These are phyloP conservation scores for Leptodactylus fuscus DNA, from an alignment of 2,113 vertebrate species.

Conservation along the genomic window DNA sequence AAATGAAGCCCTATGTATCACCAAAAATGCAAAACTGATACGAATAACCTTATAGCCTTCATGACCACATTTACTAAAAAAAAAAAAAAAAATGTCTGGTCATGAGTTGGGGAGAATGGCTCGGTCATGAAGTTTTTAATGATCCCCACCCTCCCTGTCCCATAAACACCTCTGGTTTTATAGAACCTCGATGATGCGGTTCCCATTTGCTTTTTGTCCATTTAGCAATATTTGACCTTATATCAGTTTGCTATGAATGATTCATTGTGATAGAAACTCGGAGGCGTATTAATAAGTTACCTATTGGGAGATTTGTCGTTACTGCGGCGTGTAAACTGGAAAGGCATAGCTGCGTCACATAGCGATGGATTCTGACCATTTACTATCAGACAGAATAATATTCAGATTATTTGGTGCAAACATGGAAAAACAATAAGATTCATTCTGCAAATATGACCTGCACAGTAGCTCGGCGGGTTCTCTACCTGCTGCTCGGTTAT, in stretches of 20 bases:
- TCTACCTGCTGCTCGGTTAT: background rate
- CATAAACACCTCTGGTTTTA: background rate
- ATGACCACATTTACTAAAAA: too few species aligned
- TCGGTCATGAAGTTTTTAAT: too few species aligned
- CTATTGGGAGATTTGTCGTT: constrained; percentile 17
- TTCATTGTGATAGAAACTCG: constrained; percentile 23
- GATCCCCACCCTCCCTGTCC: background rate
- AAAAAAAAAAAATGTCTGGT: too few species aligned
- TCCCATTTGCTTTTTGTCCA: background rate
- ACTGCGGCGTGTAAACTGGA: background rate
- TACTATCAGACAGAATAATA: background rate
- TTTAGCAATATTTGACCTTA: background rate
- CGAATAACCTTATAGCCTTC: too few species aligned
- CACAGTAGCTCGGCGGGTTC: background rate
- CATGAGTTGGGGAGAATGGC: too few species aligned
- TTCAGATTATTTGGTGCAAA: constrained; percentile 15
- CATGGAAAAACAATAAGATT: constrained; percentile 17
- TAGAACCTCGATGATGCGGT: background rate
- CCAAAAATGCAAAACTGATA: too few species aligned
- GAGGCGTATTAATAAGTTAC: constrained; percentile 12
- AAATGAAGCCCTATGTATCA: too few species aligned
- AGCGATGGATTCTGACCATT: background rate
- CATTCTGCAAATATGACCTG: background rate
- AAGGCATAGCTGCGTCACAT: background rate
- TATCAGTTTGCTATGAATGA: constrained; percentile 24